phyloP scores from a whole-genome alignment of 2,888 invertebrate genomes.

The Neria commutata region DNA sequence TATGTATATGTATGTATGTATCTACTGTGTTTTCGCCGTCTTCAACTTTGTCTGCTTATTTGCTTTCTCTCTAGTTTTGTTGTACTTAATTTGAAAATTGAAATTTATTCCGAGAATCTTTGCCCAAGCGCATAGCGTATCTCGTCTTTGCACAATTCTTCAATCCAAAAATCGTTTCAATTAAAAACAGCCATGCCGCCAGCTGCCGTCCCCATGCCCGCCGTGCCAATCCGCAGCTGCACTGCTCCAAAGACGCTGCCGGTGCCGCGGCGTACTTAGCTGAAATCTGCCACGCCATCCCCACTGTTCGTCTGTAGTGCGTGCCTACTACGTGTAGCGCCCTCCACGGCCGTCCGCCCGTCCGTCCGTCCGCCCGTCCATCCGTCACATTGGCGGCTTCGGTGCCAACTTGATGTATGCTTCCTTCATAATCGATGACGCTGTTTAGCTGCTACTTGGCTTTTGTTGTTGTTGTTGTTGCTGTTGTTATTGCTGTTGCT shows the following conservation, averaged over 20 bases:
- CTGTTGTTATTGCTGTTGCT: background rate
- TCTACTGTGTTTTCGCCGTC: constrained; percentile 13
- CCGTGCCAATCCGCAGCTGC: background rate
- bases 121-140: too few relatives aligned
- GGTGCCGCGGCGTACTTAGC: constrained; percentile 2
- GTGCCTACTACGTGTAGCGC: background rate
- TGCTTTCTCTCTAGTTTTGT: too few relatives aligned
- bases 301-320: background rate
- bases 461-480: background rate
- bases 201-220: background rate
- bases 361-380: background rate
- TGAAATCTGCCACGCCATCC: too few relatives aligned
- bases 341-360: background rate
- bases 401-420: constrained; percentile 21
- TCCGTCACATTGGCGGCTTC: background rate
- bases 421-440: constrained; percentile 19
- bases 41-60: constrained; percentile 13
- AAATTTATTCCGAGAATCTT: constrained; percentile 26
- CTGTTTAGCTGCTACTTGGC: constrained; percentile 8
- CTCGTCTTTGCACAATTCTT: background rate
- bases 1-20: constrained; percentile 16
- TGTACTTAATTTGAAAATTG: constrained; percentile 28
- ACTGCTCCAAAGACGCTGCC: too few relatives aligned
- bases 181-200: constrained; percentile 11
- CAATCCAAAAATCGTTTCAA: constrained; percentile 19